Conservation (phyloP, 2,888 invertebrate genomes). For the Philereme transversata region DNA sequence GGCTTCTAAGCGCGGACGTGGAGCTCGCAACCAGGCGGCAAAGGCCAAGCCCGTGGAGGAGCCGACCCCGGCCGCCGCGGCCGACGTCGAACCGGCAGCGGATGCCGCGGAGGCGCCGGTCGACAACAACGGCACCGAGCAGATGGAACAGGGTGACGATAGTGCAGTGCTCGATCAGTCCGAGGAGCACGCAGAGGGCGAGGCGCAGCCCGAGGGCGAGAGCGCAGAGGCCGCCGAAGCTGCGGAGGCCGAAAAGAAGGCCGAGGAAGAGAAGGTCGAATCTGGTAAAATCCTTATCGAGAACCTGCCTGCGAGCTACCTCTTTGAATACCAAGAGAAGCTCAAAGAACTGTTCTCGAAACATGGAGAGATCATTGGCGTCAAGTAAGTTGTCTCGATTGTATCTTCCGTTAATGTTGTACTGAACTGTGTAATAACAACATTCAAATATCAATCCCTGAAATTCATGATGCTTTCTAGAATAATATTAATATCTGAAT, state of each 20-base stretch:
- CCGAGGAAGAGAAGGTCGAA: constrained; percentile 73
- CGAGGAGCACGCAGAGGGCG: constrained; percentile 44
- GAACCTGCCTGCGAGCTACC: constrained; percentile 74
- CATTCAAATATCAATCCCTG: constrained; percentile 81
- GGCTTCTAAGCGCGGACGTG: constrained; percentile 76
- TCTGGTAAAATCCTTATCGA: constrained; percentile 79
- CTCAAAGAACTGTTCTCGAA: constrained; percentile 79
- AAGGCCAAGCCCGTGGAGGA: constrained; percentile 66
- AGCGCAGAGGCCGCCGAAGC: constrained; percentile 50
- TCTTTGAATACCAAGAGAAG: constrained; percentile 80
- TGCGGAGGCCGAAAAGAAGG: constrained; percentile 59
- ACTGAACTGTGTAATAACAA: constrained; percentile 52
- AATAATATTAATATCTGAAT: constrained; percentile 26
- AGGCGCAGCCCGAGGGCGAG: constrained; percentile 41
- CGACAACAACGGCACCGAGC: constrained; percentile 67
- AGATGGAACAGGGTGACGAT: constrained; percentile 53
- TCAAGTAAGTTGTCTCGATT: constrained; percentile 66
- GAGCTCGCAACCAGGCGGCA: constrained; percentile 69
- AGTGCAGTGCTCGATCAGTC: constrained; percentile 32
- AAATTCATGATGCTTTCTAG: constrained; percentile 42
- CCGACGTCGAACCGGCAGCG: constrained; percentile 53
- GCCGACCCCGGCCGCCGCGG: constrained; percentile 44
- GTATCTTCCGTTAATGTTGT: constrained; percentile 38
- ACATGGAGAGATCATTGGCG: constrained; percentile 69
- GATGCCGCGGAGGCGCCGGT: constrained; percentile 53